Conservation (phyloP, 2,797 vertebrate genomes). For the Botia kubotai region DNA sequence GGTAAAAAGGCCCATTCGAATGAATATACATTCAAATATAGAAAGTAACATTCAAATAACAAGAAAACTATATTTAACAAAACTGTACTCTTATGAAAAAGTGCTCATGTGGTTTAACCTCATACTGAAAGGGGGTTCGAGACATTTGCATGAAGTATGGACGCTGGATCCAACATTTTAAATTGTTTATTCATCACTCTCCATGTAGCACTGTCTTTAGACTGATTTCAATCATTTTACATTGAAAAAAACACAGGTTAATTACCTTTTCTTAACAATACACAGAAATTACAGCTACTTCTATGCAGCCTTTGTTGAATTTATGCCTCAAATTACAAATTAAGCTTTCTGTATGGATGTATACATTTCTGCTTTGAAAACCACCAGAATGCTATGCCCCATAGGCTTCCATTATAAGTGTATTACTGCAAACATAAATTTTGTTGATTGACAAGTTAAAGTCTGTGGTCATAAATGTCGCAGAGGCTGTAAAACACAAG, state of each 20-base stretch:
- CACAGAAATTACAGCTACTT: neutral
- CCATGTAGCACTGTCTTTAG: neutral
- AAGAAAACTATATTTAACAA: constrained; percentile 15
- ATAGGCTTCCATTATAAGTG: neutral
- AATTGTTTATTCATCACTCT: constrained; percentile 8
- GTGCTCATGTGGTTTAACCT: constrained; percentile 27
- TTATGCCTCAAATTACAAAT: no score
- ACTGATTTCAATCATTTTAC: neutral
- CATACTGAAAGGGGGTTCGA: constrained; percentile 18
- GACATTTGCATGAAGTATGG: constrained; percentile 18
- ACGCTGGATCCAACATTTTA: constrained; percentile 7
- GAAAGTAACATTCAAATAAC: constrained; percentile 27
- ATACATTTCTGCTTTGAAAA: neutral
- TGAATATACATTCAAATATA: constrained; percentile 31
- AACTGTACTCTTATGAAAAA: constrained; percentile 28
- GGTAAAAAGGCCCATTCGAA: neutral
- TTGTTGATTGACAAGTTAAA: neutral
- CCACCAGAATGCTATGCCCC: neutral
- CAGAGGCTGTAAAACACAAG: neutral
- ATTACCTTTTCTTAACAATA: neutral
- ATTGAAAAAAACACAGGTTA: no score
- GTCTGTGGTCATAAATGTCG: neutral
- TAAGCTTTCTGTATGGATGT: no score
- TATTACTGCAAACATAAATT: neutral
- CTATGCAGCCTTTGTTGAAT: no score